Base-by-base conservation (phyloP, 2,797 vertebrate species). In the Propithecus perrieri region DNA sequence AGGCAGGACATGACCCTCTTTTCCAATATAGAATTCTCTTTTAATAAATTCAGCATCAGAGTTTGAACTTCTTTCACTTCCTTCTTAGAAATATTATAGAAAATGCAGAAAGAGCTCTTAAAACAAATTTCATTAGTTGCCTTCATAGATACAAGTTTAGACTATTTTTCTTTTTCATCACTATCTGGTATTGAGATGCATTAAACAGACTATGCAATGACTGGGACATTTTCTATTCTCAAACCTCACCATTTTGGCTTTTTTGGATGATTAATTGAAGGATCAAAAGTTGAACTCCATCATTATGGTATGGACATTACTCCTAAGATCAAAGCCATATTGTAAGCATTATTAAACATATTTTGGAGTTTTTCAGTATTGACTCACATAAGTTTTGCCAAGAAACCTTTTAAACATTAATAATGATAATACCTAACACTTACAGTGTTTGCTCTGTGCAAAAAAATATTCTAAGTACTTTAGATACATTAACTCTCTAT, bases 231-330 rank as follows among this genome's bases (percentile, higher is more conserved):
- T 89, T 94, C 67, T 96, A 4, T 86, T 91, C 43, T 75, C 55
- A 94, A 79, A 85, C 28, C 35, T 95, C 15, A 61, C 57, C 41
- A 72, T 35, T 59, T 96, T 83, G n/a, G n/a, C 38, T 76, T 95
- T 91, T 85, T 75, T 92, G 20, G 96, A 87, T 88, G 90, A 95
- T 57, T 90, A 65, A 95, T n/a, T 95, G 63, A 97, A 92, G 26
- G 35, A 35, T 85, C 93, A 87, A 90, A 90, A 83, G 61, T 94
- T 91, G 65, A 94, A 38, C 38, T 90, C 61, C 78, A 71, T 71
- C 94, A 75, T 90, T 95, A 71, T 61, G 28, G 50, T 84, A 76
- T 67, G 11, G 15, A 89, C 43, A 67, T 94, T 95, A n/a, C 24
- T 81, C 12, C 61, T 79, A 84, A 50, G 72, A 96, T 91, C 84